Base-by-base conservation (phyloP, 2,888 invertebrate genomes). In the Strigamia transsilvanica region DNA sequence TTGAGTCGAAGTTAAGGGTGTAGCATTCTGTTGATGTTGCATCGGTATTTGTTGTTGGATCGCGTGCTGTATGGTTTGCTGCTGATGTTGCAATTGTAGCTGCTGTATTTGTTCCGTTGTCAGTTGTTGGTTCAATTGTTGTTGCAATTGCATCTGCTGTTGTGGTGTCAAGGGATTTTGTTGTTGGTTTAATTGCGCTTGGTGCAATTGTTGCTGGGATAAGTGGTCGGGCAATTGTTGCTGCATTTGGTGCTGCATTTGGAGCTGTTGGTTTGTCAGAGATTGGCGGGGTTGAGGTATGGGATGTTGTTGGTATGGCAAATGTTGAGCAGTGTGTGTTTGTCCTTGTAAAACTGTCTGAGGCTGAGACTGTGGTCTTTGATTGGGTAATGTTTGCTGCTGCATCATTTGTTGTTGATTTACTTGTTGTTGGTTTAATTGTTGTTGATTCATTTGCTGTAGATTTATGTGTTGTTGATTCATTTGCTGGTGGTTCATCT, bases 171-270 rank as follows among this genome's bases (percentile, higher is more conserved):
- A 32, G 27, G 66, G 23, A 23, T 82, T 80, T 38, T 82, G 83
- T 81, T 85, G 85, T 41, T 82, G 83, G 21, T 83, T 82, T 23
- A 80, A 79, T 18, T 84, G 85, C 51, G n/a, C n/a, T n/a, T n/a
- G n/a, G n/a, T 82, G 82, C 13, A 80, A 78, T 80, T 83, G 83
- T 46, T 83, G 83, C 10, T 78, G 82, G 32, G 82, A 83, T 27
- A 78, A 80, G 78, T 83, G 84, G 27, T 82, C 82, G 27, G 83
- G 84, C 83, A 82, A 84, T 66, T 84, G 85, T 38, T 82, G 85
- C 38, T 82, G 80, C 81, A 80, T 56, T 82, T 83, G 83, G 21
- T 51, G 83, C 56, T 80, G 82, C 78, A 78, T 61, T 23, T 61
- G 61, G 4, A 51, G 13, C 23, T 18, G 21, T 61, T 61, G 61